Evolutionary conservation across 2,888 invertebrate species (phyloP).

Genomic region (Gortyna flavago): DNA sequence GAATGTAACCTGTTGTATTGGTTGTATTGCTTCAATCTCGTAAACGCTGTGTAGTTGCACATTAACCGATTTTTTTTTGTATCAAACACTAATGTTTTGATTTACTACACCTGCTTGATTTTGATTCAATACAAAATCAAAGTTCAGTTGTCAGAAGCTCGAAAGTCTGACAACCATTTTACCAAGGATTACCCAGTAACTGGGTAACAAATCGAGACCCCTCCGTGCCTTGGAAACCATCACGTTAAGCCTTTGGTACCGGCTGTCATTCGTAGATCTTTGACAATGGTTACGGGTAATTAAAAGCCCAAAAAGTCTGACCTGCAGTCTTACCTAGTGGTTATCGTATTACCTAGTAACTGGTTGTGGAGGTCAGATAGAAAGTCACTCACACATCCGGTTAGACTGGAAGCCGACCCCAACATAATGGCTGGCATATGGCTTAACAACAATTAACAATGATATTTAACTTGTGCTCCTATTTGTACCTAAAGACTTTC

Average conservation of each 20-base stretch:
- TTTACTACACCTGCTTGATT: conserved; percentile 12
- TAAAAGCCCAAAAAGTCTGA: no score
- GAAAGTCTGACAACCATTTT: background rate
- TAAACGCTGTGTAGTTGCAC: conserved; percentile 66
- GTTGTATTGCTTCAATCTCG: conserved; percentile 66
- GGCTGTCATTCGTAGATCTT: no score
- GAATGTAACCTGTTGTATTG: conserved; percentile 72
- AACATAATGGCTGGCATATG: no score
- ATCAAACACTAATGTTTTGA: conserved; percentile 37
- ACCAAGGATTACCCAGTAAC: background rate
- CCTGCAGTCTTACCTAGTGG: no score
- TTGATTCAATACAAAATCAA: background rate
- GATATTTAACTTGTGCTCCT: background rate
- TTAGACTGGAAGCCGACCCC: no score
- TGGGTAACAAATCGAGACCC: no score
- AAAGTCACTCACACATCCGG: no score
- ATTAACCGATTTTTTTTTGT: conserved; percentile 53
- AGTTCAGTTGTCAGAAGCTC: background rate
- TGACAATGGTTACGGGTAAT: no score
- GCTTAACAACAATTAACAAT: no score
- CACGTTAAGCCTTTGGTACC: no score
- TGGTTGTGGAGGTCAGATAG: background rate
- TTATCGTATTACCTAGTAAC: background rate
- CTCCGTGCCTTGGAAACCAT: no score
- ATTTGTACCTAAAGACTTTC: background rate